Evolutionary conservation across 2,888 invertebrate genomes (phyloP), one percentile per base, ranked within the genome.

Genomic region (Drosophila infuscata): DNA sequence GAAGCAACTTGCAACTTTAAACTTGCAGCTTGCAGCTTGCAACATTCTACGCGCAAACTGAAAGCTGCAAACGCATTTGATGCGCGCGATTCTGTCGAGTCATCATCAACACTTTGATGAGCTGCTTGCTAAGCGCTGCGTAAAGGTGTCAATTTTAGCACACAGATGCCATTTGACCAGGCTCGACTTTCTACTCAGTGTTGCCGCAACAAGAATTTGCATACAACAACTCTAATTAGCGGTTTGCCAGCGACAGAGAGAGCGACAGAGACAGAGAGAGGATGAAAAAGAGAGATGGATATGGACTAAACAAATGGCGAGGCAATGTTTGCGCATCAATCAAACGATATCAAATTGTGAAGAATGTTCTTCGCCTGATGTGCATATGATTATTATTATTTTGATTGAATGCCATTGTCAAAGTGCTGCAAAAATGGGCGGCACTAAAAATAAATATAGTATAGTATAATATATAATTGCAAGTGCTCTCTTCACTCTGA

Each of bases 61-160:
- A 57, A 59, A 48, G 46, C 30, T 61, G 53, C 30, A 53, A 25
- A 17, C 20, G 53, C 66, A 53, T 66, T 43, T 65, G 56, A 65
- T 74, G 67, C 75, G 67, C 75, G 30, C 38, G 25, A 43, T 76
- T 75, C 78, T 85, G 89, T 78, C 89, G 66, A 84, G 71, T 85
- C 82, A 81, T 79, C 71, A 73, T 66, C 70, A 79, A 58, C 53
- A 75, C 87, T 89, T 89, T 87, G 90, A 89, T 87, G 88, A 74
- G 86, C 80, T 88, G 83, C 83, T 76, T 82, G 64, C 70, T 59
- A 79, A 82, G 81, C 79, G 82, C 87, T 77, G 90, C 90, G 76
- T 87, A 85, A 80, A 89, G 88, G 88, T 89, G 88, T 89, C 83
- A 90, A 88, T 89, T 89, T 89, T 89, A 89, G 89, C 90, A 89